Conservation (phyloP, 2,113 vertebrate genomes). For the Opisthocomus hoazin region DNA sequence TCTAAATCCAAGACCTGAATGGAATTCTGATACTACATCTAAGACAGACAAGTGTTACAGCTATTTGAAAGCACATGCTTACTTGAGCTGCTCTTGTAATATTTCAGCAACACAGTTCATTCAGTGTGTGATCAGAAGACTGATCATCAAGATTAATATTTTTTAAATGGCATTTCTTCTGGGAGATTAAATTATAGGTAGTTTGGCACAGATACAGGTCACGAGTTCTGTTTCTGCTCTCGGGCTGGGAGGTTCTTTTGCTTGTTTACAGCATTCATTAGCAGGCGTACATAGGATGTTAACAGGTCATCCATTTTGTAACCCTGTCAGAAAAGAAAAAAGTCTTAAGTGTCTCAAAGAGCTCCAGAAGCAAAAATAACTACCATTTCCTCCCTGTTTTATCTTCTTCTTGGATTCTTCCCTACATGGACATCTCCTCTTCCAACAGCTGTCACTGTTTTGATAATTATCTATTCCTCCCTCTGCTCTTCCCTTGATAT, state of each 20-base stretch:
- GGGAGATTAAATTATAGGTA: neutral
- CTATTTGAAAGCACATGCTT: neutral
- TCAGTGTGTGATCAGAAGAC: neutral
- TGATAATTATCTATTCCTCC: neutral
- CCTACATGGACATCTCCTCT: neutral
- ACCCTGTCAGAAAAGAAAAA: constrained; percentile 75
- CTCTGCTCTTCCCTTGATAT: neutral
- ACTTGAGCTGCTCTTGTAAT: neutral
- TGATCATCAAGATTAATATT: neutral
- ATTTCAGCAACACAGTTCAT: neutral
- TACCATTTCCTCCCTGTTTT: neutral
- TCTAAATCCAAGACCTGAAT: neutral
- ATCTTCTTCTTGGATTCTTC: neutral
- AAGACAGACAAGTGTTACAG: neutral
- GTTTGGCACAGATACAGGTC: neutral
- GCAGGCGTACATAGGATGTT: constrained; percentile 86
- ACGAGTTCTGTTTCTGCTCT: neutral
- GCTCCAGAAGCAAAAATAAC: neutral
- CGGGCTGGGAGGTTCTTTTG: constrained; percentile 57
- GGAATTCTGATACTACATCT: neutral
- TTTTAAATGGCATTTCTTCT: neutral
- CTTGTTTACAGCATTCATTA: constrained; percentile 70
- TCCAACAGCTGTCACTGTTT: neutral
- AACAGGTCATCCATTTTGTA: constrained; percentile 99
- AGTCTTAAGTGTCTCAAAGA: neutral